Conservation (phyloP, 2,888 invertebrate species). For the Cantharis lateralis region DNA sequence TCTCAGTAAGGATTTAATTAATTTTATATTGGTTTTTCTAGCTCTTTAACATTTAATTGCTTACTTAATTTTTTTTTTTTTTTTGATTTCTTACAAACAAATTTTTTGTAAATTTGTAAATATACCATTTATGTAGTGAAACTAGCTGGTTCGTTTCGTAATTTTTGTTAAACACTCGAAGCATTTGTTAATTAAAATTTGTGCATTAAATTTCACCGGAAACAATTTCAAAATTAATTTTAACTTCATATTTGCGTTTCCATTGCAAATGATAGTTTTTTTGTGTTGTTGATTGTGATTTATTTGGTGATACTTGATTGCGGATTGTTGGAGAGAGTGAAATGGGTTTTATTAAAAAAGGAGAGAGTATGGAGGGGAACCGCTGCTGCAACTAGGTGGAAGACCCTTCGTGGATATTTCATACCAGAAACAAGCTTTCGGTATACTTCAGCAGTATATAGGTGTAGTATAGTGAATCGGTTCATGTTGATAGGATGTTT, state of each 20-base stretch:
- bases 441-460: constrained; percentile 4
- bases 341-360: constrained; percentile 6
- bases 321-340: background rate
- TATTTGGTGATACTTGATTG: background rate
- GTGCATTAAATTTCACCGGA: constrained; percentile 6
- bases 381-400: constrained; percentile 5
- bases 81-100: background rate
- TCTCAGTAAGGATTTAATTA: constrained; percentile 5
- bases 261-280: background rate
- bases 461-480: constrained; percentile 9
- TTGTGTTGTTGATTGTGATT: background rate
- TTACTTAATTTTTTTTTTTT: background rate
- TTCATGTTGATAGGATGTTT: constrained; percentile 10
- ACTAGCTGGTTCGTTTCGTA: background rate
- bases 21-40: constrained; percentile 4
- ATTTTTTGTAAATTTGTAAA: background rate
- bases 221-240: constrained; percentile 7
- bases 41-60: constrained; percentile 3
- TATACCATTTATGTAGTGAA: background rate
- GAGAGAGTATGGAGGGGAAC: constrained; percentile 16
- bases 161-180: background rate
- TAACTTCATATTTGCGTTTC: background rate
- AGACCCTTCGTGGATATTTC: constrained; percentile 22
- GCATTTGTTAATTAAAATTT: background rate
- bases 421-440: constrained; percentile 12